Evolutionary conservation across 2,888 invertebrate species (phyloP).

Genomic region (Laspeyria flexula): DNA sequence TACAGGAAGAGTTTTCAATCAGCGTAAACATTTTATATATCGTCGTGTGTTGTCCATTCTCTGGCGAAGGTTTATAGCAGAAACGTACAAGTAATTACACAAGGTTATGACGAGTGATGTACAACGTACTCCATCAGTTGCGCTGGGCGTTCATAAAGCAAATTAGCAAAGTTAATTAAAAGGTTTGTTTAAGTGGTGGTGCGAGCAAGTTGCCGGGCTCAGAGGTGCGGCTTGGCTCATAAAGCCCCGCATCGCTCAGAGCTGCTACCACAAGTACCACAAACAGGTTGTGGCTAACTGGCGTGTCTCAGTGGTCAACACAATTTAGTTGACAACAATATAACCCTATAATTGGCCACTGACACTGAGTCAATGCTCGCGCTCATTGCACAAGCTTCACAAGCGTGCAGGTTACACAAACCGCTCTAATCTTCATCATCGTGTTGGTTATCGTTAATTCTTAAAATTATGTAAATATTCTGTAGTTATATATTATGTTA

Average conservation of each 20-base stretch:
- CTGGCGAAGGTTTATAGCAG: too few relatives aligned
- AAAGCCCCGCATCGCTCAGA: slow-evolving; percentile 3
- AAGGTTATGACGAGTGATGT: background rate
- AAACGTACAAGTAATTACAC: background rate
- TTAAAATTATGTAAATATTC: too few relatives aligned
- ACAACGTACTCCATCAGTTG: background rate
- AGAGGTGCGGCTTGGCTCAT: slow-evolving; percentile 2
- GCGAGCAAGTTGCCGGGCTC: slow-evolving; percentile 1
- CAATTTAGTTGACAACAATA: too few relatives aligned
- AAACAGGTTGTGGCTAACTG: background rate
- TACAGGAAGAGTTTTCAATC: too few relatives aligned
- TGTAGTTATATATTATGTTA: slow-evolving; percentile 27
- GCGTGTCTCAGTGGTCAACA: too few relatives aligned
- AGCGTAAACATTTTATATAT: too few relatives aligned
- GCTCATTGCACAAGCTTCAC: too few relatives aligned
- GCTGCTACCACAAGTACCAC: background rate
- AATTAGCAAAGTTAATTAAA: slow-evolving; percentile 1
- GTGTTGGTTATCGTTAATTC: too few relatives aligned
- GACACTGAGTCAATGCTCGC: too few relatives aligned
- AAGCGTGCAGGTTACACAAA: too few relatives aligned
- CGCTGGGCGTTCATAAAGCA: background rate
- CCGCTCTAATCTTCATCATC: too few relatives aligned
- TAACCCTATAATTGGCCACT: too few relatives aligned
- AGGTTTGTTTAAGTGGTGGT: background rate
- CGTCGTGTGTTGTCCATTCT: background rate